Evolutionary conservation across 1,140 invertebrate species (phyloP), one percentile per base, ranked within the genome.

Genomic region (Artemia franciscana): DNA sequence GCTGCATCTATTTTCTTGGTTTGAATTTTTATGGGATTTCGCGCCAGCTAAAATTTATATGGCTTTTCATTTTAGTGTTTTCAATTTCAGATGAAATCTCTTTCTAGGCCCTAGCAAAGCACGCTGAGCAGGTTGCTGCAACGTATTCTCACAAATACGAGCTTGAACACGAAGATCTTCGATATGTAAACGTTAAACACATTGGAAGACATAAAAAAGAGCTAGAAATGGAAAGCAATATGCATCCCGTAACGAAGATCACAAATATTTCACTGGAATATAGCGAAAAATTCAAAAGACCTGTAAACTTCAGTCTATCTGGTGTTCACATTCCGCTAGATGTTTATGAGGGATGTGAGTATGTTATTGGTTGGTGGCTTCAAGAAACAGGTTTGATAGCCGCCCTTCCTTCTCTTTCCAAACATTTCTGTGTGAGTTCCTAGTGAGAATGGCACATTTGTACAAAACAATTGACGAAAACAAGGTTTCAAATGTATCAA

Each of bases 291-390:
- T 18, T 51, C 12, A 51, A 51, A 18, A 51, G 39, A 3, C 18
- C 60, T 23, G 60, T 59, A 39, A 58, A 61, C 21, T 26, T 25
- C 9, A 62, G 57, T 30, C 26, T 60, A 24, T 64, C 63, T n/a
- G 60, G 59, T 15, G 63, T 64, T 58, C 63, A 64, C 25, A 57
- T 64, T 26, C 63, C 63, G 23, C 58, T 64, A 27, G 61, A 64
- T 5, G 56, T 61, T 57, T 64, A 64, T 56, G 63, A 64, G 58
- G 63, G 63, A 39, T 64, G 63, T 64, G 21, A 64, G 63, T 64
- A n/a, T n/a, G n/a, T n/a, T n/a, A n/a, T n/a, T n/a, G n/a, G n/a
- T n/a, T n/a, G n/a, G n/a, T n/a, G n/a, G n/a, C n/a, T n/a, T n/a
- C n/a, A n/a, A n/a, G n/a, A n/a, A n/a, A n/a, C n/a, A n/a, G n/a